Evolutionary conservation across 1,140 invertebrate species (phyloP).

Genomic region (Bilobella aurantiaca): DNA sequence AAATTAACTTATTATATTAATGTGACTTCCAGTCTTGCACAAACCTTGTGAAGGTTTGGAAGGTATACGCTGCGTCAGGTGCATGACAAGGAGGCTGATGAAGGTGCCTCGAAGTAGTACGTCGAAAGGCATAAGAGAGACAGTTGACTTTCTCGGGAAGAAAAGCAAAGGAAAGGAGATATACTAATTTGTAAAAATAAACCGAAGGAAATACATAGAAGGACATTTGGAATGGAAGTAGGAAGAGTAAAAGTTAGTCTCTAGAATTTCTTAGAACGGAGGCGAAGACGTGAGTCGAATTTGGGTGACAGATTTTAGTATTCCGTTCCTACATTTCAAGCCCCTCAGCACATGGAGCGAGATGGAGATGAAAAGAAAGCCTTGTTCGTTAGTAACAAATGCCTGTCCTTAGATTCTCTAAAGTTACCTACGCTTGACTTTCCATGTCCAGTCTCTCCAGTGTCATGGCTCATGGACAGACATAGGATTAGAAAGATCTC

Average conservation of each 20-base stretch:
- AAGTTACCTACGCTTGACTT: conserved; percentile 20
- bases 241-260: conserved; percentile 11
- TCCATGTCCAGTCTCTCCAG: conserved; percentile 11
- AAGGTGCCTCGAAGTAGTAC: background rate
- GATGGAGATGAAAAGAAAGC: too few species aligned
- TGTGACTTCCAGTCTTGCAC: too few species aligned
- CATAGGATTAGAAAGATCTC: too few species aligned
- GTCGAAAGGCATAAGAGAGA: too few species aligned
- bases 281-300: conserved; percentile 35
- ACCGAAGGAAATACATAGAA: conserved; percentile 19
- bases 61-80: background rate
- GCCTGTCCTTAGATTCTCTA: background rate
- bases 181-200: conserved; percentile 36
- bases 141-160: background rate
- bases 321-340: conserved; percentile 32
- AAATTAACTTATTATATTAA: conserved; percentile 6
- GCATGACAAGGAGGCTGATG: conserved; percentile 6
- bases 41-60: too few species aligned
- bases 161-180: conserved; percentile 1
- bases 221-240: conserved; percentile 3
- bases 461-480: too few species aligned
- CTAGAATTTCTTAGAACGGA: conserved; percentile 25
- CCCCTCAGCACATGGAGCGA: background rate
- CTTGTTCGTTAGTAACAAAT: too few species aligned
- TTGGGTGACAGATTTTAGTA: conserved; percentile 36